These are phyloP conservation scores for Crotalus tigris DNA, from an alignment of 2,113 vertebrate genomes.

Conservation along the genomic window DNA sequence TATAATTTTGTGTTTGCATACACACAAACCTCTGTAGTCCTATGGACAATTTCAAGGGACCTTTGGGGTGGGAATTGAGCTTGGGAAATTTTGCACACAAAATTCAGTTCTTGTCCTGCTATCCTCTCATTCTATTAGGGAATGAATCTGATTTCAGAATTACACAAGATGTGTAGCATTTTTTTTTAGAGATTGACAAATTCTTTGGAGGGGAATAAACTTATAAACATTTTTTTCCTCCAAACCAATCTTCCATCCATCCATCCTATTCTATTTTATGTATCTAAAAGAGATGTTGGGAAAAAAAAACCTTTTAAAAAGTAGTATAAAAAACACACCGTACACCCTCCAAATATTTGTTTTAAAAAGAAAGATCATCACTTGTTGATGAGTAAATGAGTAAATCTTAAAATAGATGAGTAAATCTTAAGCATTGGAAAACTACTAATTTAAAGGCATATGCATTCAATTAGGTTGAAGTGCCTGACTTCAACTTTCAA, in stretches of 20 bases:
- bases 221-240: background rate
- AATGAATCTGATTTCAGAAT: background rate
- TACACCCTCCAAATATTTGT: background rate
- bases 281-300: background rate
- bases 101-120: background rate
- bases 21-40: background rate
- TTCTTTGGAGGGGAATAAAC: no score
- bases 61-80: background rate
- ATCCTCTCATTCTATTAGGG: background rate
- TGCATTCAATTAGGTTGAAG: background rate
- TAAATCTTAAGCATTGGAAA: background rate
- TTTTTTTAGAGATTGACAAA: background rate
- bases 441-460: background rate
- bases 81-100: background rate
- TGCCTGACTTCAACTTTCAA: constrained; percentile 30
- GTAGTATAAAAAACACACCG: background rate
- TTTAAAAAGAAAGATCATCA: background rate
- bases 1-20: background rate
- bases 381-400: background rate
- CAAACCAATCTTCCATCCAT: background rate
- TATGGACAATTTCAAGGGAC: background rate
- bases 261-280: background rate
- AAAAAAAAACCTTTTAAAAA: background rate
- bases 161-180: no score
- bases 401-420: background rate